These are phyloP conservation scores for Aethes cnicana DNA, from an alignment of 2,888 invertebrate genomes.

Conservation along the genomic window DNA sequence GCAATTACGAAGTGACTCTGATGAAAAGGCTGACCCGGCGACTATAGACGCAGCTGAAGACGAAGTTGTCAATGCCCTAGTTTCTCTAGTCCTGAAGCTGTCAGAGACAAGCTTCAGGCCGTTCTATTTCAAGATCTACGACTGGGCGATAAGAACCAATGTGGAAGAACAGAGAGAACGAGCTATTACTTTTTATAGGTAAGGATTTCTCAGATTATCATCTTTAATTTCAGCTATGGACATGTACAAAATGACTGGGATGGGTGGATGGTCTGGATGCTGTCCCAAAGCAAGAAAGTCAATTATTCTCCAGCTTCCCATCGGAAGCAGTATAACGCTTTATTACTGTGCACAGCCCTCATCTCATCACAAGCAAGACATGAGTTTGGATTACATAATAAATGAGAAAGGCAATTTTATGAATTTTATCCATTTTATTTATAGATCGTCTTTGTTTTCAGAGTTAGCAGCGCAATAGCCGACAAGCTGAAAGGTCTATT, in stretches of 20 bases:
- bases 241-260: too few species aligned
- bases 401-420: constrained; percentile 7
- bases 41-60: constrained; percentile 85
- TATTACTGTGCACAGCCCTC: too few species aligned
- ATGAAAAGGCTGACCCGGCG: constrained; percentile 54
- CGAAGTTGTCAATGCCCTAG: constrained; percentile 89
- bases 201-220: constrained; percentile 34
- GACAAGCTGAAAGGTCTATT: constrained; percentile 93
- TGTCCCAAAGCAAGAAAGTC: too few species aligned
- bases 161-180: constrained; percentile 84
- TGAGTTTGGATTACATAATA: too few species aligned
- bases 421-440: constrained; percentile 2
- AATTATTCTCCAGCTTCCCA: too few species aligned
- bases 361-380: too few species aligned
- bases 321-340: too few species aligned
- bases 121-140: constrained; percentile 92
- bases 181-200: constrained; percentile 91
- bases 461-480: constrained; percentile 89
- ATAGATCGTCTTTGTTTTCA: constrained; percentile 53
- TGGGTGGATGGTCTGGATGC: too few species aligned
- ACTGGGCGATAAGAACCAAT: constrained; percentile 90
- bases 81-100: constrained; percentile 90
- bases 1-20: constrained; percentile 84
- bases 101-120: constrained; percentile 95
- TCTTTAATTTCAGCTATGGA: too few species aligned